Conservation (phyloP, 2,797 vertebrate species). For the Orestias chungarensis region DNA sequence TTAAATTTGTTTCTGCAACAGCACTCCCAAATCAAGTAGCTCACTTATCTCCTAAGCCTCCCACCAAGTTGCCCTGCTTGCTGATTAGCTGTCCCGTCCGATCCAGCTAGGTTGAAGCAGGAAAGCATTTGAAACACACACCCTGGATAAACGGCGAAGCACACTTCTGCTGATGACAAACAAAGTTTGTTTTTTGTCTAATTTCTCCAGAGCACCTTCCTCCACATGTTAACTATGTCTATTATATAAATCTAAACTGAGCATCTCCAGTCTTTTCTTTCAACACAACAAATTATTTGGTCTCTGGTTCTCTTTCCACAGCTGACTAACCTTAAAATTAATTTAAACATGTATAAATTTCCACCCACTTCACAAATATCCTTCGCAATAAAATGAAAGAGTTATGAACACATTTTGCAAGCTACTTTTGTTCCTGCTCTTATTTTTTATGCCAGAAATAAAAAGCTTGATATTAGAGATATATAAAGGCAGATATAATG, state of each 20-base stretch:
- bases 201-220: not conserved
- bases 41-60: not conserved
- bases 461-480: constrained; percentile 40
- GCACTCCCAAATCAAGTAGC: not conserved
- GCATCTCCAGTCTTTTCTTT: not conserved
- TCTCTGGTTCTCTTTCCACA: not conserved
- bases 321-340: not conserved
- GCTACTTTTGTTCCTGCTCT: not conserved
- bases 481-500: constrained; percentile 5
- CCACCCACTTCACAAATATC: not conserved
- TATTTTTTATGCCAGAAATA: constrained; percentile 26
- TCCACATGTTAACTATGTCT: not conserved
- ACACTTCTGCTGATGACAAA: not conserved
- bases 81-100: constrained; percentile 1
- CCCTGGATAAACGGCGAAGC: not conserved
- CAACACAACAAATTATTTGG: not conserved
- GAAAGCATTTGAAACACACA: not conserved
- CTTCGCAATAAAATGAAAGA: not conserved
- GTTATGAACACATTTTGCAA: not conserved
- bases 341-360: not conserved
- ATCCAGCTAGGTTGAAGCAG: not conserved
- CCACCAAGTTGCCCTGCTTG: not conserved
- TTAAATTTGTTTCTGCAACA: not conserved
- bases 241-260: not conserved
- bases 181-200: not conserved